Percentiles rank a stretch among this genome's conserved stretches.
These are phyloP conservation scores for Chrosomus eos DNA, from an alignment of 2,797 vertebrate genomes.

Conservation along the genomic window DNA sequence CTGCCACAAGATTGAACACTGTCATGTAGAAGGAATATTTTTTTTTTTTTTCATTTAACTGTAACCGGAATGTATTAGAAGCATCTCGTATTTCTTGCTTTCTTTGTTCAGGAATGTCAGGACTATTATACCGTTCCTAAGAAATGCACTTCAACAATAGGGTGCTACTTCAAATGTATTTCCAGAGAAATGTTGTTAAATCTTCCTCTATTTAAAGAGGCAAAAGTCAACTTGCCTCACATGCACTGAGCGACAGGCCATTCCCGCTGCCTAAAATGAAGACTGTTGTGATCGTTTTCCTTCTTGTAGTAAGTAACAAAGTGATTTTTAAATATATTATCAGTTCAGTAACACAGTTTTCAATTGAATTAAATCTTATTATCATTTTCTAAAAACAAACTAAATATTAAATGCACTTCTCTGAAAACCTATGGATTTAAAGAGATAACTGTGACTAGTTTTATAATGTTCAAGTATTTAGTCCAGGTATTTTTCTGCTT, in stretches of 20 bases:
- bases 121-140: neutral
- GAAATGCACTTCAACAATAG: neutral
- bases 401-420: neutral
- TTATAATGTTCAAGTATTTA: neutral
- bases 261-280: neutral
- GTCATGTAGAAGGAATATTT: neutral
- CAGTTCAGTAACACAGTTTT: neutral
- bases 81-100: neutral
- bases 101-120: neutral
- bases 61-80: neutral
- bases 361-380: neutral
- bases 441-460: neutral
- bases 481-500: neutral
- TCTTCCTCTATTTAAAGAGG: neutral
- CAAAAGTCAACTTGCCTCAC: neutral
- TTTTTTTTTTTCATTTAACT: neutral
- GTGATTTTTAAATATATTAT: neutral
- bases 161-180: neutral
- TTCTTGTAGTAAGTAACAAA: constrained; percentile 19
- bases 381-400: neutral
- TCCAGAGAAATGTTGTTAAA: neutral
- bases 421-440: neutral
- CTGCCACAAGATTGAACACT: neutral
- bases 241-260: neutral
- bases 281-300: neutral